Conservation (phyloP, 2,888 invertebrate genomes). For the Drosophila meridiana region DNA sequence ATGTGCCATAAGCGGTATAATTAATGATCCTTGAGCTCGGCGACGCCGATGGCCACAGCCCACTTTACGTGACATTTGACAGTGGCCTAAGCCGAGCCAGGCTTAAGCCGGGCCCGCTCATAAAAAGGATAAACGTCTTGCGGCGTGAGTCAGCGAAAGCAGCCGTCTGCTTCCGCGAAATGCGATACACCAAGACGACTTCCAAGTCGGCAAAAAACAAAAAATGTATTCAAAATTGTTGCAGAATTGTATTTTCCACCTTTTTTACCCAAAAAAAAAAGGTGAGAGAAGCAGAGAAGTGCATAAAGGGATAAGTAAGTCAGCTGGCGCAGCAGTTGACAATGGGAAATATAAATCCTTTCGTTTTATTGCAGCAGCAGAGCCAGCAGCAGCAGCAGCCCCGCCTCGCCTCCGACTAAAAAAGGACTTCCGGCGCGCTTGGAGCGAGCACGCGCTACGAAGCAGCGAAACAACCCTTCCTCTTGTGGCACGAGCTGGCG, state of each 20-base stretch:
- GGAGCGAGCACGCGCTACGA: conserved; percentile 47
- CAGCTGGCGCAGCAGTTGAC: conserved; percentile 64
- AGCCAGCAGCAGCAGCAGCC: conserved; percentile 30
- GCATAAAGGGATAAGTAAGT: conserved; percentile 47
- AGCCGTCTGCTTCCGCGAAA: conserved; percentile 72
- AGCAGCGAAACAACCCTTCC: conserved; percentile 53
- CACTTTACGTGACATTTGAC: conserved; percentile 74
- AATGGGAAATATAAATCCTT: conserved; percentile 81
- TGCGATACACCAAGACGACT: conserved; percentile 57
- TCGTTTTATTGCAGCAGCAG: conserved; percentile 72
- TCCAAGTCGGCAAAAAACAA: conserved; percentile 37
- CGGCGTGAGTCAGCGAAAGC: conserved; percentile 51
- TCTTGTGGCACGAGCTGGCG: conserved; percentile 55
- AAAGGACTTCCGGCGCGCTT: conserved; percentile 62
- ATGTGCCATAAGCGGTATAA: conserved; percentile 70
- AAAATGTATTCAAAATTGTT: conserved; percentile 41
- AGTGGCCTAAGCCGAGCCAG: conserved; percentile 69
- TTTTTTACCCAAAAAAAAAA: conserved; percentile 55
- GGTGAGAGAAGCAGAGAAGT: background rate
- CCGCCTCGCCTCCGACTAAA: conserved; percentile 10
- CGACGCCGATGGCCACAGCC: conserved; percentile 51
- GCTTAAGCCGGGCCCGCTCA: conserved; percentile 67
- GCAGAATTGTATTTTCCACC: conserved; percentile 50
- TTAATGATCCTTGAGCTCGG: conserved; percentile 69
- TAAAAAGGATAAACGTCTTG: conserved; percentile 71